phyloP scores from a whole-genome alignment of 2,797 vertebrate species.

The Thaleichthys pacificus region DNA sequence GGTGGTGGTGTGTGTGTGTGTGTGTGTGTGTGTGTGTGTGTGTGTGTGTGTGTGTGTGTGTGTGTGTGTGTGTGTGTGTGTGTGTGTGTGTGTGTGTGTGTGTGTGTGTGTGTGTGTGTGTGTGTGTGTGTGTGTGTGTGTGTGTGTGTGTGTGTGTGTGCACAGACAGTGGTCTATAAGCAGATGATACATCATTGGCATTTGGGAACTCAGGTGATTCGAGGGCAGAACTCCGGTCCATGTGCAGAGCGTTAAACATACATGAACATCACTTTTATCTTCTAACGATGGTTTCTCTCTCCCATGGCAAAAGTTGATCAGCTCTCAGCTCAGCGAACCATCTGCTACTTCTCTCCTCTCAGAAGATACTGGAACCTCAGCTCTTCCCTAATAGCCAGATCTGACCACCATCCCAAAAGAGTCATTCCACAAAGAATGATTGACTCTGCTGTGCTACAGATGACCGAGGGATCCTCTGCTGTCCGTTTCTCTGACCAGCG shows the following conservation, averaged over 20 bases:
- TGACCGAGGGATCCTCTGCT: not conserved
- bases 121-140: not conserved
- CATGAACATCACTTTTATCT: not conserved
- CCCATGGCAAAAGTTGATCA: not conserved
- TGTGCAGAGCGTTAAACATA: not conserved
- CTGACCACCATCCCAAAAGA: no score
- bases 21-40: not conserved
- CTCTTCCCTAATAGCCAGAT: no score
- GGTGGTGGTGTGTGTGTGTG: not conserved
- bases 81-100: not conserved
- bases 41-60: conserved; percentile 2
- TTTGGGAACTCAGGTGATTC: not conserved
- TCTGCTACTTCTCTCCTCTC: no score
- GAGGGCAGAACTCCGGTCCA: not conserved
- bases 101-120: not conserved
- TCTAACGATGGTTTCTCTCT: not conserved
- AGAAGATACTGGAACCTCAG: not conserved
- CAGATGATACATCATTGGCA: not conserved
- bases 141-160: conserved; percentile 1
- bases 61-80: not conserved
- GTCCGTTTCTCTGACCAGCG: not conserved
- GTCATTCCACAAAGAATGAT: no score
- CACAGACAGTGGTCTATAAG: conserved; percentile 3
- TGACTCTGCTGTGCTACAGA: not conserved
- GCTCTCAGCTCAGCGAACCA: not conserved